Evolutionary conservation across 2,797 vertebrate genomes (phyloP).

Genomic region (Siniperca scherzeri): DNA sequence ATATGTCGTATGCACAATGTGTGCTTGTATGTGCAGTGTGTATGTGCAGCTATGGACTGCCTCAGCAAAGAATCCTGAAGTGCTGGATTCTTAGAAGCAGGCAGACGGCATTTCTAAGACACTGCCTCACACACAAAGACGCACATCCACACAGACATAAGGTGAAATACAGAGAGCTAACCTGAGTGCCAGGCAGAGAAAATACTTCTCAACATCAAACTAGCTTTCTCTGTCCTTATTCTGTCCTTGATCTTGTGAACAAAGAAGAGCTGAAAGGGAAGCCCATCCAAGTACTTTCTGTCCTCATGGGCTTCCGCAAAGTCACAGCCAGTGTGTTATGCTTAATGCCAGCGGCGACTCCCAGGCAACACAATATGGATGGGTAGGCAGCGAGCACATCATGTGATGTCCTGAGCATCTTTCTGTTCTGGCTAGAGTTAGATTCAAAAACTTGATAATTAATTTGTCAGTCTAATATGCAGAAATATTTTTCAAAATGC

Average conservation of each 20-base stretch:
- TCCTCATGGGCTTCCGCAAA: conserved; percentile 43
- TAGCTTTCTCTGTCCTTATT: conserved; percentile 25
- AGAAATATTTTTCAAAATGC: neutral
- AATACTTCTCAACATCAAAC: conserved; percentile 37
- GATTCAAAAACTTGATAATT: neutral
- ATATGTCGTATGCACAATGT: conserved; percentile 54
- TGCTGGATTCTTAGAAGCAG: conserved; percentile 36
- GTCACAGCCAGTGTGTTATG: conserved; percentile 56
- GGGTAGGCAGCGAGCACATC: conserved; percentile 56
- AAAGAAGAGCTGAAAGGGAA: conserved; percentile 66
- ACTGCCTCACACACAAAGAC: conserved; percentile 23
- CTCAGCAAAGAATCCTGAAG: conserved; percentile 40
- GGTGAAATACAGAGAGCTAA: conserved; percentile 19
- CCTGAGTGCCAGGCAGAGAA: conserved; percentile 23
- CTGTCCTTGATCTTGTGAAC: conserved; percentile 53
- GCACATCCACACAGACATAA: neutral
- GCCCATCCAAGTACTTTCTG: conserved; percentile 61
- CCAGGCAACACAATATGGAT: conserved; percentile 56
- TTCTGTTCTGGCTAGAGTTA: neutral
- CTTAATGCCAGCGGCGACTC: conserved; percentile 56
- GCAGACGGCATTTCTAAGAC: conserved; percentile 34
- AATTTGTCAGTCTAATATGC: neutral
- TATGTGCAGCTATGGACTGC: conserved; percentile 42
- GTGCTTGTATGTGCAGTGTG: conserved; percentile 40
- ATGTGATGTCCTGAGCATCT: conserved; percentile 26